Evolutionary conservation across 2,797 vertebrate species (phyloP).

Genomic region (Lutjanus campechanus): DNA sequence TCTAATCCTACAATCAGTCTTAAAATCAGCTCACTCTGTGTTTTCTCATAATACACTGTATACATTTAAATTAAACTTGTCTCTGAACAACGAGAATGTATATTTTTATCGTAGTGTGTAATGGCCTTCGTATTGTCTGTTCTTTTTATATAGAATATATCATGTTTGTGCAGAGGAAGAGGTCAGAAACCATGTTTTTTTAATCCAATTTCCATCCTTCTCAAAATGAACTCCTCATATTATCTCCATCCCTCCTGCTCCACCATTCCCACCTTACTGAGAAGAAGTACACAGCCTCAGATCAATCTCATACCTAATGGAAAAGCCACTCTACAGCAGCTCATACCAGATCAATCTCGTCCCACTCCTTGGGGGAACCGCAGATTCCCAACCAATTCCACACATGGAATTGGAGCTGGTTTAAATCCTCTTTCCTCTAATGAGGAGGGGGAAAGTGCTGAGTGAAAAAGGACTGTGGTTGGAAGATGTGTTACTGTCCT

Average conservation of each 20-base stretch:
- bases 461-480: conserved; percentile 38
- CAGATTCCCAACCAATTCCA: conserved; percentile 52
- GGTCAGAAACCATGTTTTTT: not conserved
- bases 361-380: conserved; percentile 19
- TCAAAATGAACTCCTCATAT: conserved; percentile 23
- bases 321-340: conserved; percentile 42
- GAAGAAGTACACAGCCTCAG: conserved; percentile 1
- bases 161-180: not conserved
- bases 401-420: conserved; percentile 37
- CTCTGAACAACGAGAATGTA: not conserved
- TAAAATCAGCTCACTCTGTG: not conserved
- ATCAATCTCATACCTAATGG: conserved; percentile 58
- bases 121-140: not conserved
- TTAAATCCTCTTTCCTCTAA: conserved; percentile 48
- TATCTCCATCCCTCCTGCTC: not conserved
- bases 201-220: not conserved
- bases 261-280: conserved; percentile 1
- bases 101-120: not conserved
- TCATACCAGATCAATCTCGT: conserved; percentile 63
- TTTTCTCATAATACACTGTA: not conserved
- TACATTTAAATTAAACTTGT: not conserved
- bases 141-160: not conserved
- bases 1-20: conserved; percentile 5
- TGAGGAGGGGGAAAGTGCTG: conserved; percentile 49
- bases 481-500: conserved; percentile 12